These are phyloP conservation scores for Pongo pygmaeus DNA, from an alignment of 2,113 vertebrate genomes.

Conservation along the genomic window DNA sequence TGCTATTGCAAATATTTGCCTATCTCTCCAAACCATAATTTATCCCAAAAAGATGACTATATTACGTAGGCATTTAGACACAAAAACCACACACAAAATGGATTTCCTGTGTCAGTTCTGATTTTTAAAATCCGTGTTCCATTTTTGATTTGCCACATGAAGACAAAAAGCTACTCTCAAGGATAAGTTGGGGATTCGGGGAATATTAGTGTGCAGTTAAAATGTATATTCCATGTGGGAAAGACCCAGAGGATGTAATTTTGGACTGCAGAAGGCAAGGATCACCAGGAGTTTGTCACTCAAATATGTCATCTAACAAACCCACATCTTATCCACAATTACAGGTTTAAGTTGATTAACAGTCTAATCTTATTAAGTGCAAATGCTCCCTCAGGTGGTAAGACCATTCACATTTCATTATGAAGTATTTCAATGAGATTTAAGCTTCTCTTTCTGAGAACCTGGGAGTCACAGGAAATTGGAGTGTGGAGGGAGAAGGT, in stretches of 20 bases:
- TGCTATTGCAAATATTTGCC: slow-evolving; percentile 42
- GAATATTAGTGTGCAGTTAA: not conserved
- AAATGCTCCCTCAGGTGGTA: not conserved
- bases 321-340: not conserved
- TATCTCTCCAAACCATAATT: slow-evolving; percentile 54
- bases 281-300: slow-evolving; percentile 13
- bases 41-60: slow-evolving; percentile 31
- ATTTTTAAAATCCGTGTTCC: slow-evolving; percentile 27
- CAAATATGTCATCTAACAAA: not conserved
- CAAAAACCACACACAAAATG: slow-evolving; percentile 24
- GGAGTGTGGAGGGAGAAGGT: accelerated
- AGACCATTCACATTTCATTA: slow-evolving; percentile 9
- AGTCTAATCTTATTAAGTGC: not conserved
- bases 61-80: slow-evolving; percentile 38
- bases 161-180: slow-evolving; percentile 21
- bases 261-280: not conserved
- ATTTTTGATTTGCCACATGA: slow-evolving; percentile 8
- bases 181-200: not conserved
- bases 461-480: not conserved
- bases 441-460: not conserved
- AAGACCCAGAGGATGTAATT: not conserved
- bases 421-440: not conserved
- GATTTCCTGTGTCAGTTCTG: slow-evolving; percentile 23
- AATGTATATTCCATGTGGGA: not conserved
- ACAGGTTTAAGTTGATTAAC: slow-evolving; percentile 4